These are phyloP conservation scores for Chiridota heheva DNA, from an alignment of 35 echinoderm and acorn worm genomes.

Conservation along the genomic window DNA sequence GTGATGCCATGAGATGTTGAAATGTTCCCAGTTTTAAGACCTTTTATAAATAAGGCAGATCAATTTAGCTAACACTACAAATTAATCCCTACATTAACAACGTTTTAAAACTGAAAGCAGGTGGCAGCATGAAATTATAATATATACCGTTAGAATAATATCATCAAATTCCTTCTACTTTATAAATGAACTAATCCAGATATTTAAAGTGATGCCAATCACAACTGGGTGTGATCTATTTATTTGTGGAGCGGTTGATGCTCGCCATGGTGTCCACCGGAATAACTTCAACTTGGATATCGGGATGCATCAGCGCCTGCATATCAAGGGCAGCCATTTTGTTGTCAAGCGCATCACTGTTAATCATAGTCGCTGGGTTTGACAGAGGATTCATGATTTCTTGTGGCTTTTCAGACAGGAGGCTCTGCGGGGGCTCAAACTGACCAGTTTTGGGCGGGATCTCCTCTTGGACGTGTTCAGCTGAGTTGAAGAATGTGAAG, in stretches of 20 bases:
- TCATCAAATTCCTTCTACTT: no score
- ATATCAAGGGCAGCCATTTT: neutral
- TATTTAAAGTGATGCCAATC: no score
- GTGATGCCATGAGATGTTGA: no score
- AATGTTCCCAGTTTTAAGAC: no score
- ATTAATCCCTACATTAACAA: no score
- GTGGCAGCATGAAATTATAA: no score
- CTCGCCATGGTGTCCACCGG: constrained; percentile 41
- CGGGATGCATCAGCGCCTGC: constrained; percentile 20
- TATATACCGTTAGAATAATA: no score
- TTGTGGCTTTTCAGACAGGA: neutral
- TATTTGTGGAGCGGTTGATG: constrained; percentile 40
- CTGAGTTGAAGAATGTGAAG: neutral
- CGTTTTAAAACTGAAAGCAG: no score
- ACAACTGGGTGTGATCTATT: neutral
- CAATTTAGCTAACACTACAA: no score
- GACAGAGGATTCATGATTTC: neutral
- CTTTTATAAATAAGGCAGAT: no score
- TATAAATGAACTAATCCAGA: no score
- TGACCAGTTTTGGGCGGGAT: neutral
- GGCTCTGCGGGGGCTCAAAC: neutral
- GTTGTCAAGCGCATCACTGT: neutral
- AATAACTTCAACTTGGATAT: constrained; percentile 47
- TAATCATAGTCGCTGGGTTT: neutral
- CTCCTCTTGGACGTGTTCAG: neutral